Evolutionary conservation across 1,140 invertebrate species (phyloP).

Genomic region (Zaprionus nigranus): DNA sequence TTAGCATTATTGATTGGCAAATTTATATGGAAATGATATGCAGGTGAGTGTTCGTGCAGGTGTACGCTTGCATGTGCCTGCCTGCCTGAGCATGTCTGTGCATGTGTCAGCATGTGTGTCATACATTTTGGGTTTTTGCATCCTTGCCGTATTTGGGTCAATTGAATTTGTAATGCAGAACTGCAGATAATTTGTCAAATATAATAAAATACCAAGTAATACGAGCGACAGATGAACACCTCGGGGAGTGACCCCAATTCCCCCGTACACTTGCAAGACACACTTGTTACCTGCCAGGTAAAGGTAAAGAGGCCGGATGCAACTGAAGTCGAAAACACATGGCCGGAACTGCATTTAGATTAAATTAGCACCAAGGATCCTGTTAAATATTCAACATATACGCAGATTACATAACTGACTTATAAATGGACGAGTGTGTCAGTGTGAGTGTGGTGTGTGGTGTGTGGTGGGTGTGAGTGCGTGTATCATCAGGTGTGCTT

Average conservation of each 20-base stretch:
- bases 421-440: not conserved
- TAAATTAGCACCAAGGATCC: constrained; percentile 33
- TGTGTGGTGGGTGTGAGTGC: not conserved
- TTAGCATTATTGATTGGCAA: constrained; percentile 44
- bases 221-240: constrained; percentile 48
- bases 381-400: constrained; percentile 23
- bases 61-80: constrained; percentile 3
- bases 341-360: constrained; percentile 25
- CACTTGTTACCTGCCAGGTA: not conserved
- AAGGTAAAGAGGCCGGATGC: not conserved
- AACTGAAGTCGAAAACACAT: not conserved
- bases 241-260: constrained; percentile 1
- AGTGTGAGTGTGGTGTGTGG: not conserved
- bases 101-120: not conserved
- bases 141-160: constrained; percentile 52
- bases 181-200: constrained; percentile 61
- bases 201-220: constrained; percentile 61
- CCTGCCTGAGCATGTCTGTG: not conserved
- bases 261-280: not conserved
- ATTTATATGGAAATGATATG: constrained; percentile 56
- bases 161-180: constrained; percentile 64
- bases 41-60: constrained; percentile 18
- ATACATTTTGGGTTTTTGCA: constrained; percentile 33
- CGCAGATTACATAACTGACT: constrained; percentile 22
- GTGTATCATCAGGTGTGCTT: constrained; percentile 11